A percentile compares a stretch with the other conserved stretches of the same genome.
Evolutionary conservation across 2,113 vertebrate genomes (phyloP).

Genomic region (Poeciliopsis turrubarensis): DNA sequence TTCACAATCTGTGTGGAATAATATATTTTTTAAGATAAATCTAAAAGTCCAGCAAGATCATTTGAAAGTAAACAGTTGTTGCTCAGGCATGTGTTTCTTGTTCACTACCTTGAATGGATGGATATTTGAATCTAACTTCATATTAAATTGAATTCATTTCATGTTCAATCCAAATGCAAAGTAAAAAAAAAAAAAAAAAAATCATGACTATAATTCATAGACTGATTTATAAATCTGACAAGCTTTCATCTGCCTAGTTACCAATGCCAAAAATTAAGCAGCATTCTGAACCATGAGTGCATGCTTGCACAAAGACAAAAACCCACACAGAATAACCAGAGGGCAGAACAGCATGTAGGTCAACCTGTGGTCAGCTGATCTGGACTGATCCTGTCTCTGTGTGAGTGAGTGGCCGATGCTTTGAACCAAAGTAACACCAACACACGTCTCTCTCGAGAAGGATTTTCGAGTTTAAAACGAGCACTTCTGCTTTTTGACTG

Average conservation of each 20-base stretch:
- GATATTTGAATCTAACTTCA: too few species aligned
- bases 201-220: neutral
- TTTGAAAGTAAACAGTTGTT: too few species aligned
- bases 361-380: constrained; percentile 74
- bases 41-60: too few species aligned
- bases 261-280: neutral
- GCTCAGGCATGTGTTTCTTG: too few species aligned
- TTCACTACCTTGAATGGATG: too few species aligned
- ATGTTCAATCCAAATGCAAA: neutral
- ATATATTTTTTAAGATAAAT: too few species aligned
- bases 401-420: constrained; percentile 16
- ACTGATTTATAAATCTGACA: neutral
- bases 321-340: constrained; percentile 32
- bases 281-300: neutral
- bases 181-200: neutral
- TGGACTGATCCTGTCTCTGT: constrained; percentile 56
- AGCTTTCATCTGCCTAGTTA: neutral
- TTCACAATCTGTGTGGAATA: too few species aligned
- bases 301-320: constrained; percentile 19
- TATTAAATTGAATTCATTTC: neutral
- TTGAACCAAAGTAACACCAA: constrained; percentile 14
- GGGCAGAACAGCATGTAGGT: constrained; percentile 69
- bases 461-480: neutral
- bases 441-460: neutral
- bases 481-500: neutral